Evolutionary conservation across 2,113 vertebrate species (phyloP), one percentile per base, ranked within the genome.

Genomic region (Syrmaticus mikado): DNA sequence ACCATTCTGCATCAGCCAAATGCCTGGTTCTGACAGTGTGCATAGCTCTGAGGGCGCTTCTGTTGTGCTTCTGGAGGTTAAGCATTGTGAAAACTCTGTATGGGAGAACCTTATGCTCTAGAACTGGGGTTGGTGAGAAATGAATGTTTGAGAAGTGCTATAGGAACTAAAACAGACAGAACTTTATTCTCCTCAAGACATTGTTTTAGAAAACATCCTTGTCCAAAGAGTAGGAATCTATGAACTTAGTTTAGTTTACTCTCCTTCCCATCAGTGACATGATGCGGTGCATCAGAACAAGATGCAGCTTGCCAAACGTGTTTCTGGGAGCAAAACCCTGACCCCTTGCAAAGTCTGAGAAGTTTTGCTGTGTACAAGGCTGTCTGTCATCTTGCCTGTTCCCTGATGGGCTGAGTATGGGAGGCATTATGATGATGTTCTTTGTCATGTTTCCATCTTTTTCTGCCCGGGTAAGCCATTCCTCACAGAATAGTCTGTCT

Each of bases 381-480:
- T 87, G 34, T 18, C 52, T 55, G 28, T 68, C 45, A 53, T 43
- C 25, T 87, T 55, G 22, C 46, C 45, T 84, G 28, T 82, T 12
- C 40, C 30, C 10, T 30, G 38, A 0, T 12, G 6, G 10, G 30
- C 53, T 71, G 55, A 64, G 17, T 8, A n/a, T 30, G 36, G 58
- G 43, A 92, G 57, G 16, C 34, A 61, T 19, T 5, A 3, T 53
- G 28, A 61, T 82, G 77, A 62, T 57, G 12, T 36, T n/a, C 2
- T 32, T 64, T 92, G 88, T 48, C 45, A 7, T 2, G 2, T 78
- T 82, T 87, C 36, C 53, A 8, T 70, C 52, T 73, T 65, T 68
- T 85, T 96, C 72, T 79, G 82, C 58, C 53, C 32, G 75, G 32
- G 34, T 41, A 58, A 84, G 61, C 71, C 16, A 62, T 68, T 93